Conservation (phyloP, 2,113 vertebrate species). For the Prunella fulvescens region DNA sequence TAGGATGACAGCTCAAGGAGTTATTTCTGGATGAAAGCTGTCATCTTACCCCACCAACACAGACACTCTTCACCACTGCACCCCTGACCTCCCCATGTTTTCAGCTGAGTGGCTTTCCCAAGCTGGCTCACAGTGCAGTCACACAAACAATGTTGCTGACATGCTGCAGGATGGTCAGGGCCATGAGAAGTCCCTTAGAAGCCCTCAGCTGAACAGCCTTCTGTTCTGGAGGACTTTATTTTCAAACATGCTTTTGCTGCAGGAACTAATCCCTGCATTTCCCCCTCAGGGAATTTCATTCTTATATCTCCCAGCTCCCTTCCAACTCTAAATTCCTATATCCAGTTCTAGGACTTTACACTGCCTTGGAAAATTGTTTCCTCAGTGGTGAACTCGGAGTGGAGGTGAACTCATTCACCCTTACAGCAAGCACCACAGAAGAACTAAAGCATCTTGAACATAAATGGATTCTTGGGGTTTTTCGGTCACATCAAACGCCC, state of each 20-base stretch:
- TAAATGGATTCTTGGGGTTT: background rate
- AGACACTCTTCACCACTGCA: background rate
- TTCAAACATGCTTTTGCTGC: background rate
- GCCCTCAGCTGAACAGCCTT: background rate
- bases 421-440: background rate
- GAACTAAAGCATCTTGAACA: background rate
- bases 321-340: background rate
- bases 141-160: background rate
- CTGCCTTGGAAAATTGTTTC: background rate
- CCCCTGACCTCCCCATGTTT: rapidly evolving
- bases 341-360: background rate
- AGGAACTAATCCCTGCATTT: background rate
- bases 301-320: background rate
- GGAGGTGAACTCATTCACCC: background rate
- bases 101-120: rapidly evolving
- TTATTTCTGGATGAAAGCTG: background rate
- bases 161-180: background rate
- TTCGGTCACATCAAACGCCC: background rate
- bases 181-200: background rate
- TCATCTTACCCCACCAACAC: background rate
- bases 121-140: background rate
- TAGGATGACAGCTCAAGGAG: background rate
- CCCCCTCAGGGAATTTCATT: background rate
- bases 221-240: background rate
- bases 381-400: background rate